A percentile compares a stretch with the other conserved stretches of the same genome.
Evolutionary conservation across 2,797 vertebrate species (phyloP).

Genomic region (Acomys russatus): DNA sequence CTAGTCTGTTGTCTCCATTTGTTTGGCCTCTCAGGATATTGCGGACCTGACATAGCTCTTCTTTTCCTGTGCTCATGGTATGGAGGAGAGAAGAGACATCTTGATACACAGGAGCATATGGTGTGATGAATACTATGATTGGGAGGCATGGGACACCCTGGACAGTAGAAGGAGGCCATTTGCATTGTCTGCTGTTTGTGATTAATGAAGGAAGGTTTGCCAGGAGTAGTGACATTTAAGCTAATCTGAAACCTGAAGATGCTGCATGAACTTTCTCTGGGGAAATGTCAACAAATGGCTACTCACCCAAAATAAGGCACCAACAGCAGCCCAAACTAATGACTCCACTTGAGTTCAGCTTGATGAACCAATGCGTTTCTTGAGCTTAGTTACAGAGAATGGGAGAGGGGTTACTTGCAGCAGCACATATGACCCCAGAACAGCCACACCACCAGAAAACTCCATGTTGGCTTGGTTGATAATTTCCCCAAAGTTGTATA

Average conservation of each 20-base stretch:
- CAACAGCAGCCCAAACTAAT: not conserved
- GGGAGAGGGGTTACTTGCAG: not conserved
- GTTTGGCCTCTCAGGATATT: not conserved
- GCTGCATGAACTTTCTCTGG: not conserved
- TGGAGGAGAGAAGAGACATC: not conserved
- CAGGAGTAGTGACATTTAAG: conserved; percentile 3
- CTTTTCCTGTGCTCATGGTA: not conserved
- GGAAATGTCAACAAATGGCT: not conserved
- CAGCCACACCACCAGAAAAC: not conserved
- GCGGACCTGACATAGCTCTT: not conserved
- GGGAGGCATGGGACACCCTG: not conserved
- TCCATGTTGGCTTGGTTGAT: not conserved
- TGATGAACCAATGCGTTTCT: not conserved
- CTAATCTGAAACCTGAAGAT: not conserved
- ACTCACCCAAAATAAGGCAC: not conserved
- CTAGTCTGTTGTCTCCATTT: not conserved
- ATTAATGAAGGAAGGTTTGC: not conserved
- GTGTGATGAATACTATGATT: not conserved
- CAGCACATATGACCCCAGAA: not conserved
- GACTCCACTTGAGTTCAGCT: not conserved
- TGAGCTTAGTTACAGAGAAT: not conserved
- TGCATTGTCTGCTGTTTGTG: not conserved
- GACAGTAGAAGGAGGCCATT: not conserved
- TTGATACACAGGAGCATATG: not conserved
- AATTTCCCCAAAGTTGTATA: not conserved